Evolutionary conservation across 2,113 vertebrate genomes (phyloP).

Genomic region (Grantiella picta): DNA sequence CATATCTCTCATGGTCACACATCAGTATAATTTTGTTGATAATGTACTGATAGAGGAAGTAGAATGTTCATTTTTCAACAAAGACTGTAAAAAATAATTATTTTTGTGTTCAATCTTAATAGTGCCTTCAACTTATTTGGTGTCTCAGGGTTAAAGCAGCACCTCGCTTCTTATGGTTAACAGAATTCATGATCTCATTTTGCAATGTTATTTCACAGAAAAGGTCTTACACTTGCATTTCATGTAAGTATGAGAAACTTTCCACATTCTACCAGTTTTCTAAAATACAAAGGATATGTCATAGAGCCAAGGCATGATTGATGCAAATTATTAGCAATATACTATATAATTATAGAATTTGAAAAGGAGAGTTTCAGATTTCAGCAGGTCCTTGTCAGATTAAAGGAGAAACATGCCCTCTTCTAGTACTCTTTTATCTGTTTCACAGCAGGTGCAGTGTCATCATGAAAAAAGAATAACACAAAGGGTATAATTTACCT

Average conservation of each 20-base stretch:
- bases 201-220: conserved; percentile 51
- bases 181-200: conserved; percentile 55
- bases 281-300: neutral
- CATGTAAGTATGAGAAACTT: neutral
- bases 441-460: neutral
- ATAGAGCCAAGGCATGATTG: neutral
- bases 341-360: neutral
- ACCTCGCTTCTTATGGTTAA: conserved; percentile 30
- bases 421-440: neutral
- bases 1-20: neutral
- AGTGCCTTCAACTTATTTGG: conserved; percentile 8
- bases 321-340: neutral
- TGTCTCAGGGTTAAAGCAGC: conserved; percentile 36
- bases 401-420: neutral
- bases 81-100: conserved; percentile 11
- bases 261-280: neutral
- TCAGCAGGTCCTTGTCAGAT: neutral
- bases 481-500: neutral
- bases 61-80: neutral
- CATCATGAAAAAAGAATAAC: neutral
- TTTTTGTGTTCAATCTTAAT: conserved; percentile 14
- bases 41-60: neutral
- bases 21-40: neutral
- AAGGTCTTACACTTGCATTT: neutral
- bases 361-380: neutral